Evolutionary conservation across 2,797 vertebrate species (phyloP).

Genomic region (Coccyzus lansbergi): DNA sequence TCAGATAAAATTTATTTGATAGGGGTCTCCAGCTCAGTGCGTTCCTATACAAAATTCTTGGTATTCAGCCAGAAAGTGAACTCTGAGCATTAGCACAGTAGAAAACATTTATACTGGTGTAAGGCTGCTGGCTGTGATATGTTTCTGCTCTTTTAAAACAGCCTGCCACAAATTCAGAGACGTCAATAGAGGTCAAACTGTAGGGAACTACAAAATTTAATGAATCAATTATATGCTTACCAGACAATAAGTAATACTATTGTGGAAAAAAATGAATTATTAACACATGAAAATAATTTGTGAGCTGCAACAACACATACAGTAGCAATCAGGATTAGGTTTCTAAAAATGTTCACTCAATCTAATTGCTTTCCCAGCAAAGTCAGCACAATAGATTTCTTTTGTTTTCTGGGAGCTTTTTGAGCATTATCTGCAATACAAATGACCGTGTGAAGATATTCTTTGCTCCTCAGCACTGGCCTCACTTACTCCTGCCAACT

Average conservation of each 20-base stretch:
- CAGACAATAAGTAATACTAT: conserved; percentile 20
- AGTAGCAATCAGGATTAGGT: conserved; percentile 19
- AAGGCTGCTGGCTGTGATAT: conserved; percentile 47
- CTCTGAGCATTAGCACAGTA: conserved; percentile 59
- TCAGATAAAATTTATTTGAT: conserved; percentile 75
- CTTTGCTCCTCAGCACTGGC: neutral
- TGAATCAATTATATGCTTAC: conserved; percentile 35
- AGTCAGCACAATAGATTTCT: neutral
- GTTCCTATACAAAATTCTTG: conserved; percentile 73
- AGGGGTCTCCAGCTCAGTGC: conserved; percentile 63
- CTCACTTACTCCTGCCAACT: neutral
- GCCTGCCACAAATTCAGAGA: conserved; percentile 48
- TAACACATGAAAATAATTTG: conserved; percentile 53
- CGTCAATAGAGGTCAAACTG: conserved; percentile 44
- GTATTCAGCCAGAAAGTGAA: conserved; percentile 63
- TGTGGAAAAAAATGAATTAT: conserved; percentile 33
- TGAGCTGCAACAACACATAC: neutral
- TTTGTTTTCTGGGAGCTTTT: neutral
- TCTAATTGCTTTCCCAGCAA: conserved; percentile 3
- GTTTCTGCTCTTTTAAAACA: conserved; percentile 70
- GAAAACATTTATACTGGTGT: conserved; percentile 71
- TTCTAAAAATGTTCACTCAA: neutral
- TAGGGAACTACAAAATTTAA: conserved; percentile 42
- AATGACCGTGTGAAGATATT: neutral
- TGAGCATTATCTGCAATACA: neutral